These are phyloP conservation scores for Drosophila seclusa DNA, from an alignment of 2,888 invertebrate species.

Conservation along the genomic window DNA sequence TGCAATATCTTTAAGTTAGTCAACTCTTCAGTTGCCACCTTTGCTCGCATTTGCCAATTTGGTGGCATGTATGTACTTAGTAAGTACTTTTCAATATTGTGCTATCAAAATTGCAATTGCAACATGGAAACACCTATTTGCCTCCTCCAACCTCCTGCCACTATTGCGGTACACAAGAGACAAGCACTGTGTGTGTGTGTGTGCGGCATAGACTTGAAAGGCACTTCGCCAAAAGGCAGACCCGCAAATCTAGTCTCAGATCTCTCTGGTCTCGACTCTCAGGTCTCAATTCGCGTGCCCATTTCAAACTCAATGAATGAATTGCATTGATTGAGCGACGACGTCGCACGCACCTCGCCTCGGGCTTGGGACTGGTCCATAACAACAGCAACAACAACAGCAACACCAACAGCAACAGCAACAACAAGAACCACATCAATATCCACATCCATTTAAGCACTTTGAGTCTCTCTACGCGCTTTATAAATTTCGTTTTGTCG, in stretches of 20 bases:
- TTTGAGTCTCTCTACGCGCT: constrained; percentile 52
- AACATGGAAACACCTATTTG: constrained; percentile 27
- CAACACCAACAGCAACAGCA: constrained; percentile 15
- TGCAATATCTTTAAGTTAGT: not conserved
- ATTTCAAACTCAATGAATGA: constrained; percentile 73
- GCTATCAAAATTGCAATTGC: constrained; percentile 35
- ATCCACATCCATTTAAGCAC: constrained; percentile 46
- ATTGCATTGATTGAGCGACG: constrained; percentile 78
- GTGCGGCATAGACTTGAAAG: constrained; percentile 52
- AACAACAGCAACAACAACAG: constrained; percentile 8
- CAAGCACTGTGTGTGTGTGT: constrained; percentile 9
- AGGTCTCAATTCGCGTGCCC: constrained; percentile 42
- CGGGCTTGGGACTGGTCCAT: constrained; percentile 28
- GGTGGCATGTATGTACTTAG: constrained; percentile 2
- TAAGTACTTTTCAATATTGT: constrained; percentile 14
- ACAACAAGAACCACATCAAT: constrained; percentile 15
- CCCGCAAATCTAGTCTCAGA: constrained; percentile 1
- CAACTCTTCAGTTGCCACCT: constrained; percentile 33
- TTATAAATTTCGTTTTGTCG: constrained; percentile 64
- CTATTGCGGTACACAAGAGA: constrained; percentile 15
- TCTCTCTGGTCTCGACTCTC: constrained; percentile 19
- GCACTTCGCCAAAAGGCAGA: constrained; percentile 50
- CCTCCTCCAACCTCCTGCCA: not conserved
- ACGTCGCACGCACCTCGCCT: constrained; percentile 66
- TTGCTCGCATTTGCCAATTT: not conserved